A percentile compares a stretch with the other conserved stretches of the same genome.
phyloP scores from a whole-genome alignment of 2,888 invertebrate species.

The Meloe dianella region DNA sequence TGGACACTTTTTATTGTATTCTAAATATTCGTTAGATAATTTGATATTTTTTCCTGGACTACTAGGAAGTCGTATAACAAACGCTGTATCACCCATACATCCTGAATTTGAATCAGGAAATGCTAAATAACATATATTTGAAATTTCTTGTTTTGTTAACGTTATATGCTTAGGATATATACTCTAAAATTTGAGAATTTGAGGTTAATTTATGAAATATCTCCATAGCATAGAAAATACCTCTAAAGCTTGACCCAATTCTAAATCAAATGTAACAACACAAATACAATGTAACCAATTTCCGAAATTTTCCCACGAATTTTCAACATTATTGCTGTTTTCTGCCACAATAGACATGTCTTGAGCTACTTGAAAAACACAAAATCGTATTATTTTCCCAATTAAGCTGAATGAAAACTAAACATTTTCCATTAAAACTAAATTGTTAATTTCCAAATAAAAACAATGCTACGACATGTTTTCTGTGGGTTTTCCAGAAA shows the following conservation, averaged over 20 bases:
- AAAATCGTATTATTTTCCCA: not conserved
- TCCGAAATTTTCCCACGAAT: conserved; percentile 74
- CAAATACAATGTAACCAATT: conserved; percentile 98
- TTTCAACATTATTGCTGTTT: conserved; percentile 25
- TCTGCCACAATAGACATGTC: conserved; percentile 9
- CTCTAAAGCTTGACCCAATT: conserved; percentile 98
- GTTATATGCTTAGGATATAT: conserved; percentile 82
- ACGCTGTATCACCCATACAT: conserved; percentile 98
- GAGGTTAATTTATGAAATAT: not conserved
- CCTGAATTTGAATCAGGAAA: conserved; percentile 99
- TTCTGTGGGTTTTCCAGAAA: not conserved
- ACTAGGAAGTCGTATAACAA: conserved; percentile 88
- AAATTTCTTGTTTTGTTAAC: conserved; percentile 84
- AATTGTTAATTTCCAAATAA: not conserved
- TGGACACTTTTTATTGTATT: conserved; percentile 80
- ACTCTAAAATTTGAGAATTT: conserved; percentile 62
- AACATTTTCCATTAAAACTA: not conserved
- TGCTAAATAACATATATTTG: conserved; percentile 95
- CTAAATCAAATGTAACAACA: conserved; percentile 98
- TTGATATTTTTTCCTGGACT: conserved; percentile 63
- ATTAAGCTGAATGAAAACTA: not conserved
- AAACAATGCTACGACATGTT: not conserved
- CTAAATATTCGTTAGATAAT: conserved; percentile 64
- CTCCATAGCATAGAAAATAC: conserved; percentile 62
- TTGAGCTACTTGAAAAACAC: not conserved